Percentiles rank a stretch among this genome's conserved stretches.
Conservation (phyloP, 2,888 invertebrate genomes). For the Drosophila testacea region DNA sequence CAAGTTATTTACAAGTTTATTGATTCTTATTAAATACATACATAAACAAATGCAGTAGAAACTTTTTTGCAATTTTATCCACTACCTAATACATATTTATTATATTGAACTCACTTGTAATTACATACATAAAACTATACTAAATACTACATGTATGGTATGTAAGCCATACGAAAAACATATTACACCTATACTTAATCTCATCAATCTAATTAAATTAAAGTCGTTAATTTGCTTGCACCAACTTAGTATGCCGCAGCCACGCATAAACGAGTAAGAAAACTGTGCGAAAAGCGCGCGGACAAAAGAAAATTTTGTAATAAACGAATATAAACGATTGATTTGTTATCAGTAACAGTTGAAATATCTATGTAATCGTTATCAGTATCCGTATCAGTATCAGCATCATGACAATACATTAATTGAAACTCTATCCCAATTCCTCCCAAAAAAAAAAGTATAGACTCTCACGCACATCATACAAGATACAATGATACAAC, state of each 20-base stretch:
- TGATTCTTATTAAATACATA: slow-evolving; percentile 52
- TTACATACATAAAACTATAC: slow-evolving; percentile 52
- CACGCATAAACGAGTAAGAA: slow-evolving; percentile 83
- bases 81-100: slow-evolving; percentile 54
- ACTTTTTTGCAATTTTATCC: slow-evolving; percentile 71
- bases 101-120: slow-evolving; percentile 71
- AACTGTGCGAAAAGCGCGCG: slow-evolving; percentile 40
- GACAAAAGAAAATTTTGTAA: slow-evolving; percentile 20
- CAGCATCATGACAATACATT: slow-evolving; percentile 48
- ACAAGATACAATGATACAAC: neutral
- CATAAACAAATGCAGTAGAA: slow-evolving; percentile 66
- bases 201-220: slow-evolving; percentile 62
- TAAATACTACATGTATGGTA: slow-evolving; percentile 30
- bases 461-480: slow-evolving; percentile 43
- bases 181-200: slow-evolving; percentile 62
- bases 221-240: slow-evolving; percentile 85
- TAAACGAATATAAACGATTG: slow-evolving; percentile 44
- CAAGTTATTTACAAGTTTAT: slow-evolving; percentile 52
- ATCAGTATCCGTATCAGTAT: slow-evolving; percentile 52
- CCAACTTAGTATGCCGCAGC: slow-evolving; percentile 86
- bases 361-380: slow-evolving; percentile 50
- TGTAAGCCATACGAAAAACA: slow-evolving; percentile 33
- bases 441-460: slow-evolving; percentile 24
- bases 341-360: slow-evolving; percentile 49
- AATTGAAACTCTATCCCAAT: slow-evolving; percentile 51